These are phyloP conservation scores for Oceanodroma leucorhoa DNA, from an alignment of 2,797 vertebrate genomes.

Conservation along the genomic window DNA sequence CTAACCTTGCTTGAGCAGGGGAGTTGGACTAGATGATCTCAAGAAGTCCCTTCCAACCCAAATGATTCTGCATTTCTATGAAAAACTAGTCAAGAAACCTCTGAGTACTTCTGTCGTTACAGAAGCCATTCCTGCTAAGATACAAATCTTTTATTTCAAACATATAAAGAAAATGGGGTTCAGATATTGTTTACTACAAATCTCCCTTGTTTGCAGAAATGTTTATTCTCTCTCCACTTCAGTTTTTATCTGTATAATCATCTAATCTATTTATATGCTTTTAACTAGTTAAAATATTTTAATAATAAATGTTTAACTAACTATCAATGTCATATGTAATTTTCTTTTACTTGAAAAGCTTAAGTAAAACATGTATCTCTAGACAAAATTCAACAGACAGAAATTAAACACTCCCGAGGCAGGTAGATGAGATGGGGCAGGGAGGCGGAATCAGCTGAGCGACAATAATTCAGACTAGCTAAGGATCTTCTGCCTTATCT, in stretches of 20 bases:
- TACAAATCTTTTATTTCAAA: neutral
- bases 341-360: neutral
- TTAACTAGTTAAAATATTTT: neutral
- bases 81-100: neutral
- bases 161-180: neutral
- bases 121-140: neutral
- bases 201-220: neutral
- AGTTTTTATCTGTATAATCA: neutral
- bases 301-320: neutral
- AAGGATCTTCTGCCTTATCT: neutral
- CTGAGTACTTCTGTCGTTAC: neutral
- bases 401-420: neutral
- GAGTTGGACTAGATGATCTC: neutral
- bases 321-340: neutral
- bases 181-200: neutral
- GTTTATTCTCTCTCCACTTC: neutral
- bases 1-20: neutral
- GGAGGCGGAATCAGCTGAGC: accelerated
- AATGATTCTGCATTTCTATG: neutral
- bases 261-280: neutral
- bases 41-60: neutral
- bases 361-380: neutral
- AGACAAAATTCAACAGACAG: neutral
- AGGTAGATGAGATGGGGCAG: neutral
- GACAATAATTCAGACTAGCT: neutral